Percentiles rank a stretch among this genome's conserved stretches.
These are phyloP conservation scores for Pagrus major DNA, from an alignment of 2,113 vertebrate genomes.

Conservation along the genomic window DNA sequence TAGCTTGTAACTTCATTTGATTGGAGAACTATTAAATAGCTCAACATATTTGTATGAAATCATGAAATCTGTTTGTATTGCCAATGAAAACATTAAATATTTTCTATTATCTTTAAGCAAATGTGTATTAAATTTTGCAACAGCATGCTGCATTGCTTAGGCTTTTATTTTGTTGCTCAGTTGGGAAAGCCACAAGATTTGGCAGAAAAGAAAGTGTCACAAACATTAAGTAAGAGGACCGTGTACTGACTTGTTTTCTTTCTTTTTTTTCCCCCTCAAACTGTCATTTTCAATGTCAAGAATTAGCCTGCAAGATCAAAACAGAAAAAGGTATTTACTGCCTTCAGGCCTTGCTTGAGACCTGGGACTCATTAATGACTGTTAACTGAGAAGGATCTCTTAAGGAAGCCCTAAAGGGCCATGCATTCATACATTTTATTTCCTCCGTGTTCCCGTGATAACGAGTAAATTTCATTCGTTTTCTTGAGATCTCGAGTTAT, in stretches of 20 bases:
- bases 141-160: not conserved
- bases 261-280: not conserved
- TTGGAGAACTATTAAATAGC: slow-evolving; percentile 13
- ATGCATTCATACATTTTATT: too few relatives aligned
- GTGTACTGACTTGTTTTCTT: not conserved
- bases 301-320: not conserved
- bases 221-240: not conserved
- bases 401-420: too few relatives aligned
- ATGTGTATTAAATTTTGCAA: not conserved
- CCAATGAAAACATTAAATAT: slow-evolving; percentile 41
- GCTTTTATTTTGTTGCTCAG: not conserved
- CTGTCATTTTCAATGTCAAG: not conserved
- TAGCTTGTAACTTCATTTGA: not conserved
- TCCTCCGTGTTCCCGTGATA: too few relatives aligned
- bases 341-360: too few relatives aligned
- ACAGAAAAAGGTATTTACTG: not conserved
- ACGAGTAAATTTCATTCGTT: too few relatives aligned
- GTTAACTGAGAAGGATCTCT: not conserved
- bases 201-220: not conserved
- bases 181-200: not conserved
- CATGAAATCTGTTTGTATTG: not conserved
- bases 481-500: too few relatives aligned
- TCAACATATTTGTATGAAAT: not conserved
- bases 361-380: not conserved
- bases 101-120: not conserved